These are phyloP conservation scores for Mnemiopsis leidyi DNA, from an alignment of 37 sponge, comb jelly and placozoan species.

Conservation along the genomic window DNA sequence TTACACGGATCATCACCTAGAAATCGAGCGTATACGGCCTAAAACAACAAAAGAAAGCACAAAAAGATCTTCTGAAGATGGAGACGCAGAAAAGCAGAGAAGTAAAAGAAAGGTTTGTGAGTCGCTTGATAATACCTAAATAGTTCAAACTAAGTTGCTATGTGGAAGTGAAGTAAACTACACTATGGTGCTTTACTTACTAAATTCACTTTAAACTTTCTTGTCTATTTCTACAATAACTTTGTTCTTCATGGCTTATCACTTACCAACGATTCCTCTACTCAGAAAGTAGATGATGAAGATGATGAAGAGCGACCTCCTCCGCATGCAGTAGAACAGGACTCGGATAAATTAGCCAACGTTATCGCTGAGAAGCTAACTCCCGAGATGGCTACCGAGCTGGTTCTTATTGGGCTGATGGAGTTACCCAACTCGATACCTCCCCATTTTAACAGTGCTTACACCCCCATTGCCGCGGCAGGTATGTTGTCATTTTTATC, in stretches of 20 bases:
- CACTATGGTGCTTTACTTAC: no score
- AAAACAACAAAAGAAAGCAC: neutral
- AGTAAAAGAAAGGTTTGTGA: slow-evolving; percentile 3
- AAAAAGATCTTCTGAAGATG: slow-evolving; percentile 6
- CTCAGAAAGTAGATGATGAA: slow-evolving; percentile 35
- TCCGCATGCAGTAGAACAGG: neutral
- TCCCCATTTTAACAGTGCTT: slow-evolving; percentile 73
- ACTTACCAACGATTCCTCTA: no score
- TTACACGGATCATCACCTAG: neutral
- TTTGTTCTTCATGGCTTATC: no score
- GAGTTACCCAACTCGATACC: slow-evolving; percentile 72
- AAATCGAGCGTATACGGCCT: slow-evolving; percentile 36
- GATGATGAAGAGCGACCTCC: neutral
- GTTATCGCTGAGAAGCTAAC: slow-evolving; percentile 62
- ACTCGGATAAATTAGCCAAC: neutral
- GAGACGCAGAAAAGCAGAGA: neutral
- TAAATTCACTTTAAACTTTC: no score
- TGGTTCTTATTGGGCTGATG: slow-evolving; percentile 74
- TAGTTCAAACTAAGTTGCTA: no score
- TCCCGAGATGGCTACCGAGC: slow-evolving; percentile 76
- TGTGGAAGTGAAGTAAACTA: no score
- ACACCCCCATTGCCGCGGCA: slow-evolving; percentile 90
- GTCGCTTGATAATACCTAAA: neutral
- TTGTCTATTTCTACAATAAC: no score
- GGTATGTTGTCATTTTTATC: slow-evolving; percentile 64